Conservation (phyloP, 2,888 invertebrate species). For the Dryomyza anilis region DNA sequence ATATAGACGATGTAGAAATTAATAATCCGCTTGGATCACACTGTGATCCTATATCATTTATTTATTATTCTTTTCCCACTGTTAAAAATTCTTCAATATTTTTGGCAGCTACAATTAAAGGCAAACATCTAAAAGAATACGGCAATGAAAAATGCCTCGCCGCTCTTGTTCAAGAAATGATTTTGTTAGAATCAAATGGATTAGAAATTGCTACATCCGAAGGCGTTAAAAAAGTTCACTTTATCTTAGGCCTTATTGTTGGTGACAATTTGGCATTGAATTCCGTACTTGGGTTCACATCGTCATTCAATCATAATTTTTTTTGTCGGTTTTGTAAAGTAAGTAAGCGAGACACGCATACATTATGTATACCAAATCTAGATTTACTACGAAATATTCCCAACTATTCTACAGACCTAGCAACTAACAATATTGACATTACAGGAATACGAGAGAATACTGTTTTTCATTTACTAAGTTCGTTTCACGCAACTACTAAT, state of each 20-base stretch:
- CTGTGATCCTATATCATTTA: too few relatives aligned
- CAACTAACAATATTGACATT: neutral
- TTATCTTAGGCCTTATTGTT: slow-evolving; percentile 19
- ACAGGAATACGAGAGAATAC: too few relatives aligned
- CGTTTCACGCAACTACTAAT: too few relatives aligned
- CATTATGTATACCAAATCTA: neutral
- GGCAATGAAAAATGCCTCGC: neutral
- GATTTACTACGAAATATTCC: neutral
- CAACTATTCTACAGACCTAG: neutral
- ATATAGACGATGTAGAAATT: slow-evolving; percentile 21
- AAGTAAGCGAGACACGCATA: slow-evolving; percentile 4
- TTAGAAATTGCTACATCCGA: slow-evolving; percentile 10
- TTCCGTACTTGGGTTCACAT: slow-evolving; percentile 16
- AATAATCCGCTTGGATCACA: too few relatives aligned
- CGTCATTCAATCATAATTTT: slow-evolving; percentile 16
- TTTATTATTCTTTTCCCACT: slow-evolving; percentile 25
- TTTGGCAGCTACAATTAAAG: slow-evolving; percentile 22
- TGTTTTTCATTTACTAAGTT: too few relatives aligned
- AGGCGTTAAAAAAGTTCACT: slow-evolving; percentile 7
- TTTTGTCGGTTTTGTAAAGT: slow-evolving; percentile 19
- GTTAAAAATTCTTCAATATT: slow-evolving; percentile 23
- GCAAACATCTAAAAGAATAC: too few relatives aligned
- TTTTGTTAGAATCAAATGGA: neutral
- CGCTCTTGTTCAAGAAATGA: neutral
- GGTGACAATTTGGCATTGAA: too few relatives aligned